phyloP scores from a whole-genome alignment of 2,113 vertebrate genomes.

The Hystrix cristata region DNA sequence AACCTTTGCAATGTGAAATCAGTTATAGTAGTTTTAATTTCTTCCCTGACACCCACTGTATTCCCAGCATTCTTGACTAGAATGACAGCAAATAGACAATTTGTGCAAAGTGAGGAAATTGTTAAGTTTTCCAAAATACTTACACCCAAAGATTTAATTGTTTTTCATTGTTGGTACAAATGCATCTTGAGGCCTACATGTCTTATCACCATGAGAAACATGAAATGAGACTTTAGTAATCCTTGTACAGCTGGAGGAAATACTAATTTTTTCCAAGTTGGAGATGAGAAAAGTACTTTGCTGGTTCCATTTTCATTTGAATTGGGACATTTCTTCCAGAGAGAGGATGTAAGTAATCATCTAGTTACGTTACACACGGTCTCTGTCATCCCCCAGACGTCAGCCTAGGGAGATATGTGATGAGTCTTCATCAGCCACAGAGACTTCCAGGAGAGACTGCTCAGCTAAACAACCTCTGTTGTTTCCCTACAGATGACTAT shows the following conservation, averaged over 20 bases:
- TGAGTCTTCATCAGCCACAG: not conserved
- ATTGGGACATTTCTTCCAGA: not conserved
- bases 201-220: not conserved
- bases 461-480: not conserved
- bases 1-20: not conserved
- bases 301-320: not conserved
- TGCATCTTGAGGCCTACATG: not conserved
- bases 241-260: not conserved
- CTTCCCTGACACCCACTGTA: not conserved
- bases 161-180: not conserved
- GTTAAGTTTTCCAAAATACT: not conserved
- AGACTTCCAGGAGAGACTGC: not conserved
- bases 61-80: not conserved
- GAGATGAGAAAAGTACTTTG: not conserved
- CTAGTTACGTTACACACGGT: not conserved
- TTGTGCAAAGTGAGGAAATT: not conserved
- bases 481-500: conserved; percentile 90
- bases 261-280: conserved; percentile 24
- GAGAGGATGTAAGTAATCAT: conserved; percentile 1
- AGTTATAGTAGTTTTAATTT: not conserved
- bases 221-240: not conserved
- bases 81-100: conserved; percentile 13
- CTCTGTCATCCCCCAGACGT: not conserved
- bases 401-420: not conserved
- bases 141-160: not conserved